Percentiles rank a stretch among this genome's conserved stretches.
These are phyloP conservation scores for Pristis pectinata DNA, from an alignment of 2,797 vertebrate species.

Conservation along the genomic window DNA sequence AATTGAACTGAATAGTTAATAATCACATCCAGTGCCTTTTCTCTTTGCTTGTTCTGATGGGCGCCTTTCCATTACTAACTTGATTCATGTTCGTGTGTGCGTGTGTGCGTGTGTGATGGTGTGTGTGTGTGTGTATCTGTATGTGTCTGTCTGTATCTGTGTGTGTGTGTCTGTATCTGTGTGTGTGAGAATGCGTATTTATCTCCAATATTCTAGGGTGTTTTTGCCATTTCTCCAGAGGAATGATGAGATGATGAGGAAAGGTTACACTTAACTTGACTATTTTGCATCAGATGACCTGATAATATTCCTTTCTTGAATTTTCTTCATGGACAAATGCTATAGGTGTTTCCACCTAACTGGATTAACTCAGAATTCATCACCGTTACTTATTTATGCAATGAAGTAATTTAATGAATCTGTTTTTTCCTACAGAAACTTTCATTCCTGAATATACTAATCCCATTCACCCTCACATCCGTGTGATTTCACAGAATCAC, in stretches of 20 bases:
- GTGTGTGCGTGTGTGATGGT: not conserved
- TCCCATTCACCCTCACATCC: too few species aligned
- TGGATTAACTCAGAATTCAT: not conserved
- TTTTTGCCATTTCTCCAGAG: not conserved
- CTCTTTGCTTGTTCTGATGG: not conserved
- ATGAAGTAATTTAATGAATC: not conserved
- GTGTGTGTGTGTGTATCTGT: too few species aligned
- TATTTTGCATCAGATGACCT: not conserved
- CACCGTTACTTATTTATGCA: not conserved
- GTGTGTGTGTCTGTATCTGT: too few species aligned
- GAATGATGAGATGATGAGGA: not conserved
- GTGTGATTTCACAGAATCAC: too few species aligned
- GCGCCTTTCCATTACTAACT: not conserved
- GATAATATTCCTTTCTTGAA: not conserved
- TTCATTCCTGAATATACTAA: not conserved
- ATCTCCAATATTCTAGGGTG: not conserved
- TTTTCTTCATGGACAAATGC: not conserved
- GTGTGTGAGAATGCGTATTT: not conserved
- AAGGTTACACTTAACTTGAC: not conserved
- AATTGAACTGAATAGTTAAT: not conserved
- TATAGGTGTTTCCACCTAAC: not conserved
- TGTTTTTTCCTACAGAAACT: not conserved
- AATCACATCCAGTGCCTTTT: not conserved
- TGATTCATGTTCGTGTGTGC: not conserved
- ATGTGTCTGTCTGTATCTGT: too few species aligned